Percentiles rank a stretch among this genome's conserved stretches.
phyloP scores from a whole-genome alignment of 37 sponge, comb jelly and placozoan genomes.

The Beroe forskalii region DNA sequence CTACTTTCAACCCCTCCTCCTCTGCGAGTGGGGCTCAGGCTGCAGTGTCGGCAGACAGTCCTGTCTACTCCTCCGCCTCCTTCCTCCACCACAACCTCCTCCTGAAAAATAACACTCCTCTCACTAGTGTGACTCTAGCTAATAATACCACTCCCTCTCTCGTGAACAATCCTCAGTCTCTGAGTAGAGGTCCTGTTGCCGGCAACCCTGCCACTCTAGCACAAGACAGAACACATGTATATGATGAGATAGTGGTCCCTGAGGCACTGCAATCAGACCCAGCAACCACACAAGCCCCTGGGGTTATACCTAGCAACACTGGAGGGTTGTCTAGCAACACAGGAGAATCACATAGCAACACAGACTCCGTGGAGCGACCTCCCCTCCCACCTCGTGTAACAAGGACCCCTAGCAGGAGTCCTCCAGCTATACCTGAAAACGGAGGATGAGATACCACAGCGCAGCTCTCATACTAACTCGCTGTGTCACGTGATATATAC shows the following conservation, averaged over 20 bases:
- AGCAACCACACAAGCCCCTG: neutral
- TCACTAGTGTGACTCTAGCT: neutral
- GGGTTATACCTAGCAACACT: neutral
- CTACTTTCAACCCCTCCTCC: neutral
- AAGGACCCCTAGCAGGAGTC: conserved; percentile 22
- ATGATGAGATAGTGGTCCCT: conserved; percentile 59
- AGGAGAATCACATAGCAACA: no score
- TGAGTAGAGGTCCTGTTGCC: neutral
- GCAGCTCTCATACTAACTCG: no score
- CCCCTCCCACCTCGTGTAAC: conserved; percentile 42
- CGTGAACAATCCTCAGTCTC: neutral
- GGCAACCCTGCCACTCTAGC: neutral
- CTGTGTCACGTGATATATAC: no score
- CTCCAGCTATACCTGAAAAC: conserved; percentile 40
- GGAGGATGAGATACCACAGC: neutral
- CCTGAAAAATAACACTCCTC: neutral
- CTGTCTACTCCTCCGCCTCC: conserved; percentile 34
- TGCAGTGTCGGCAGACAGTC: neutral
- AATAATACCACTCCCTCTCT: neutral
- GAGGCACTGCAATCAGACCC: neutral
- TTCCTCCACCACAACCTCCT: neutral
- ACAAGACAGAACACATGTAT: neutral
- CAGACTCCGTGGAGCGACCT: conserved; percentile 2
- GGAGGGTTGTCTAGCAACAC: no score
- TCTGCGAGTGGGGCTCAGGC: no score